A percentile compares a stretch with the other conserved stretches of the same genome.
Conservation (phyloP, 2,797 vertebrate genomes). For the Halcyon smyrnensis region DNA sequence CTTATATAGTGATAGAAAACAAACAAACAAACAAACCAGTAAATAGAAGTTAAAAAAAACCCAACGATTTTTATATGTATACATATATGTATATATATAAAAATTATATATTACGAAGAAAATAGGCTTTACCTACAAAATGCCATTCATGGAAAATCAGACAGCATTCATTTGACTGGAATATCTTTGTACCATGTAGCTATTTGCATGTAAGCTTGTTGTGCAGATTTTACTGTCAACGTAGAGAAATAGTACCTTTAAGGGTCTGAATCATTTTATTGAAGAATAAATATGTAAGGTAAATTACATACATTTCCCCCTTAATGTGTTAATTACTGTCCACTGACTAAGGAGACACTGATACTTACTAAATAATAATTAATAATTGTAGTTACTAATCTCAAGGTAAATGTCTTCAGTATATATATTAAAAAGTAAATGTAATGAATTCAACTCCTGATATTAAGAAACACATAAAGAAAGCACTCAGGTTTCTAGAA, state of each 20-base stretch:
- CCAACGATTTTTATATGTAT: neutral
- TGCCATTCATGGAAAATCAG: neutral
- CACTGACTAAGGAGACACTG: neutral
- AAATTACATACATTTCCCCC: neutral
- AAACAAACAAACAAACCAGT: rapidly evolving
- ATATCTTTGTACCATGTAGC: neutral
- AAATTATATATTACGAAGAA: no score
- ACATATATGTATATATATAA: no score
- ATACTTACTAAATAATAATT: neutral
- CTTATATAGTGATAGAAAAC: neutral
- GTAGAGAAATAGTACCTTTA: neutral
- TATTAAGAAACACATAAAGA: neutral
- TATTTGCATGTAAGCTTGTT: neutral
- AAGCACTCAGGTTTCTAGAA: neutral
- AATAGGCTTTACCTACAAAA: neutral
- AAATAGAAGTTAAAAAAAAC: neutral
- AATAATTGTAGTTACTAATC: neutral
- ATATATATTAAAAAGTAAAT: neutral
- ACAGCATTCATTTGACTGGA: neutral
- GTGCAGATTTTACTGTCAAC: neutral
- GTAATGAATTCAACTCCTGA: neutral
- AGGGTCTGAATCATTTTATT: neutral
- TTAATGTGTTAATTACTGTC: neutral
- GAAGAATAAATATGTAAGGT: neutral
- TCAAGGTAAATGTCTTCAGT: neutral